These are phyloP conservation scores for Alcedo atthis DNA, from an alignment of 2,797 vertebrate genomes.

Conservation along the genomic window DNA sequence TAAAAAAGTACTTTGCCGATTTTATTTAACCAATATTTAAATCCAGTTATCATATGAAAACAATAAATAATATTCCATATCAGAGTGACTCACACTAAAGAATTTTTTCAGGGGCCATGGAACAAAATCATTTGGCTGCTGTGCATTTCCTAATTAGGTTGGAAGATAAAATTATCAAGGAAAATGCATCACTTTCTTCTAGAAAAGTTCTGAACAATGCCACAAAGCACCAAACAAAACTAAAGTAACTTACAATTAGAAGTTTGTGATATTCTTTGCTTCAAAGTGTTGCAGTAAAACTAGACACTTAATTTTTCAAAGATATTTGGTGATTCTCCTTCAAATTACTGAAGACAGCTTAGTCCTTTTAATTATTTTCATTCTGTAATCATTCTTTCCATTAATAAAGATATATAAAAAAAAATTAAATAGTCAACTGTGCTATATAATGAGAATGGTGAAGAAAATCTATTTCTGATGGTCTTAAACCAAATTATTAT, in stretches of 20 bases:
- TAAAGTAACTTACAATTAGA: neutral
- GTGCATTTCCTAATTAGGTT: neutral
- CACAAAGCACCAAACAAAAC: neutral
- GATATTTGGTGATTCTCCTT: neutral
- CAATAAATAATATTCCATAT: neutral
- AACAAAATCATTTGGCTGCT: neutral
- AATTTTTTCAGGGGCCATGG: neutral
- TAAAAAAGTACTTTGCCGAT: neutral
- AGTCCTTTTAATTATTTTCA: neutral
- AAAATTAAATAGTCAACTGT: neutral
- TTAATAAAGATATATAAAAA: neutral
- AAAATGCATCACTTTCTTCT: neutral
- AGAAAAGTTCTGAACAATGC: neutral
- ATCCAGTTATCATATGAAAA: neutral
- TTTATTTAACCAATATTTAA: conserved; percentile 11
- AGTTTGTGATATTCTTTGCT: neutral
- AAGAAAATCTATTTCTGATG: neutral
- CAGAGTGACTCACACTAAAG: neutral
- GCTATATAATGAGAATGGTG: neutral
- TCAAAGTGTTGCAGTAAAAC: neutral
- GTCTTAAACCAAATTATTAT: neutral
- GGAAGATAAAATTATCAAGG: neutral
- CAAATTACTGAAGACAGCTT: neutral
- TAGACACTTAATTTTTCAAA: neutral
- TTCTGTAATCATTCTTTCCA: neutral